Evolutionary conservation across 2,113 vertebrate genomes (phyloP).

Genomic region (Chloropsis hardwickii): DNA sequence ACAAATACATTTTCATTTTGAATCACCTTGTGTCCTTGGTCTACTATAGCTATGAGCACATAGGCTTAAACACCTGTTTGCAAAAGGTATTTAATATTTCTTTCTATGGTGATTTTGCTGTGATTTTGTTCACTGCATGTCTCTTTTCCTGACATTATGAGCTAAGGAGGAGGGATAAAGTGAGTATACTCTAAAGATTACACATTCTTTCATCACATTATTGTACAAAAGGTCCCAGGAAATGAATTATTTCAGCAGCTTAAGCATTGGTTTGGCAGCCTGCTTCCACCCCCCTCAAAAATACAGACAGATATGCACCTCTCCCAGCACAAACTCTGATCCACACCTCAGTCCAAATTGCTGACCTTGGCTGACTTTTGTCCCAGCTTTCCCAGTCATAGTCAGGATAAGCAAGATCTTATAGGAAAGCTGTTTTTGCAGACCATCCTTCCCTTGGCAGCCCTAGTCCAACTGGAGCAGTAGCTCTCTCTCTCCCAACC

Average conservation of each 20-base stretch:
- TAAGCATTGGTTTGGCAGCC: neutral
- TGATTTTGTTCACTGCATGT: neutral
- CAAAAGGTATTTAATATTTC: neutral
- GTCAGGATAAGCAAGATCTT: neutral
- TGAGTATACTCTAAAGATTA: neutral
- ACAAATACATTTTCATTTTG: constrained; percentile 37
- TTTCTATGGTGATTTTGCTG: neutral
- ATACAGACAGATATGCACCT: neutral
- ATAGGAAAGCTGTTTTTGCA: neutral
- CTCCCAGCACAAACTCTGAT: neutral
- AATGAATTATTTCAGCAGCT: constrained; percentile 3
- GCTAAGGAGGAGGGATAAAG: neutral
- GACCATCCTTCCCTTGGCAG: neutral
- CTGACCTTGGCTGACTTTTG: neutral
- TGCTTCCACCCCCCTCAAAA: neutral
- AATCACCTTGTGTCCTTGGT: constrained; percentile 29
- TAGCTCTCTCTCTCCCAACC: neutral
- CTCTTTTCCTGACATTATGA: neutral
- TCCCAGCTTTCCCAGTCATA: neutral
- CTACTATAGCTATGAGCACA: neutral
- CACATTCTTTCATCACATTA: neutral
- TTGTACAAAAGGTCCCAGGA: neutral
- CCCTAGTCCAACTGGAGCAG: neutral
- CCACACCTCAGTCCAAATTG: neutral
- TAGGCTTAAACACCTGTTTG: constrained; percentile 1